These are phyloP conservation scores for Xenentodon cancila DNA, from an alignment of 2,797 vertebrate species.

Conservation along the genomic window DNA sequence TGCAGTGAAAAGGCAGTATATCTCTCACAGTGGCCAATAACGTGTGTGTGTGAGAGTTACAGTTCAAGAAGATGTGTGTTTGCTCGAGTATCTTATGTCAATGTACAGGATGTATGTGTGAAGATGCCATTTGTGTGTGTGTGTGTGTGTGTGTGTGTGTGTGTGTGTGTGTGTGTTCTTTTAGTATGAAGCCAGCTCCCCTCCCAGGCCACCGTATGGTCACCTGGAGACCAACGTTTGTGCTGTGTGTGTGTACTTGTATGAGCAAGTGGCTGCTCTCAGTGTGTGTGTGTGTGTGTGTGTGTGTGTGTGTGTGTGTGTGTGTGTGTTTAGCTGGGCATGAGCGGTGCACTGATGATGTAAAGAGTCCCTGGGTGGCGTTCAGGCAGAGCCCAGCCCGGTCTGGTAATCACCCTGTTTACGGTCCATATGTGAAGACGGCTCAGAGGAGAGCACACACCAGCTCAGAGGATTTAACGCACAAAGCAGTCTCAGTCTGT, in stretches of 20 bases:
- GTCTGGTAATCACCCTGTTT: conserved; percentile 86
- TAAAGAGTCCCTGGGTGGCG: conserved; percentile 83
- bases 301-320: conserved; percentile 43
- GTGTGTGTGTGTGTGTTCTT: conserved; percentile 32
- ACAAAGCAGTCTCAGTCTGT: conserved; percentile 40
- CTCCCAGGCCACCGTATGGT: conserved; percentile 74
- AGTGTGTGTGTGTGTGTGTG: conserved; percentile 24
- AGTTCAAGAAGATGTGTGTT: conserved; percentile 12
- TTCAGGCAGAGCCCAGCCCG: conserved; percentile 81
- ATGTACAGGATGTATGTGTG: conserved; percentile 12
- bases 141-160: background rate
- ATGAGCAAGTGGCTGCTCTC: background rate
- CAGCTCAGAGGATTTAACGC: conserved; percentile 62
- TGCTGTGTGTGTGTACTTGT: conserved; percentile 28
- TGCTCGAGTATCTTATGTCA: conserved; percentile 11
- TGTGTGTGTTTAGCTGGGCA: conserved; percentile 76
- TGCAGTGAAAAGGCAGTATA: conserved; percentile 71
- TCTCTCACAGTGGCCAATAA: conserved; percentile 64
- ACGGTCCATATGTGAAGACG: conserved; percentile 84
- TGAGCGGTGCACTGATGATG: conserved; percentile 78
- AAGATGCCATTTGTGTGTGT: conserved; percentile 25
- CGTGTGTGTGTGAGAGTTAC: conserved; percentile 36
- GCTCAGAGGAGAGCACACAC: conserved; percentile 72
- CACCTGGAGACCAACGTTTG: conserved; percentile 72
- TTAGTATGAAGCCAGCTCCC: conserved; percentile 58